Percentiles rank a stretch among this genome's conserved stretches.
Conservation (phyloP, 2,113 vertebrate species). For the Dasypus novemcinctus region DNA sequence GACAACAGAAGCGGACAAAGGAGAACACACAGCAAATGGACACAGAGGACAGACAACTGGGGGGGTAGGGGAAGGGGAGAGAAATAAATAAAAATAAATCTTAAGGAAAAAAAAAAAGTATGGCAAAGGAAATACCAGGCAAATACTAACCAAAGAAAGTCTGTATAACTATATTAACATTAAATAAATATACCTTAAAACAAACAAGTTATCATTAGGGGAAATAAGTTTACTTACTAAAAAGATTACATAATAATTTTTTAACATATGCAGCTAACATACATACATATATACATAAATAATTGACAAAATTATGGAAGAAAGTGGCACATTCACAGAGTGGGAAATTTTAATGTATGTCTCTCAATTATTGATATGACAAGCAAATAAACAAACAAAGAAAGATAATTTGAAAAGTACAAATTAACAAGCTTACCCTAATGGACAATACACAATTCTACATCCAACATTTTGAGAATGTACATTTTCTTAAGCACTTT, state of each 20-base stretch:
- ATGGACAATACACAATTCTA: neutral
- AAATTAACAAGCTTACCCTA: neutral
- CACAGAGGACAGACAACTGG: no score
- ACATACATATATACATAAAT: neutral
- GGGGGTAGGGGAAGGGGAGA: no score
- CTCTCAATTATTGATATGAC: neutral
- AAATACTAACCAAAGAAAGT: neutral
- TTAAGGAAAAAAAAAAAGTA: neutral
- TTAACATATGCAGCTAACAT: neutral
- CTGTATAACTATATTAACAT: neutral
- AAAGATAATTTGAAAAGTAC: neutral
- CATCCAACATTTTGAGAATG: neutral
- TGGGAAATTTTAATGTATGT: neutral
- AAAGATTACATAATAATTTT: neutral
- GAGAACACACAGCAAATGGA: no score
- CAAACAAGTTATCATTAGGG: neutral
- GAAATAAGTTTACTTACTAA: neutral
- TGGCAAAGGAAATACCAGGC: neutral
- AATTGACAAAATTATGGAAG: neutral
- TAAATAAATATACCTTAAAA: neutral
- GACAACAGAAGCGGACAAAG: no score
- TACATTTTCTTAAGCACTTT: neutral
- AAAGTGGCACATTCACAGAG: neutral
- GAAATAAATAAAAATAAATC: no score
- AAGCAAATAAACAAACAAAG: neutral